Evolutionary conservation across 2,113 vertebrate genomes (phyloP), one percentile per base, ranked within the genome.

Genomic region (Rana temporaria): DNA sequence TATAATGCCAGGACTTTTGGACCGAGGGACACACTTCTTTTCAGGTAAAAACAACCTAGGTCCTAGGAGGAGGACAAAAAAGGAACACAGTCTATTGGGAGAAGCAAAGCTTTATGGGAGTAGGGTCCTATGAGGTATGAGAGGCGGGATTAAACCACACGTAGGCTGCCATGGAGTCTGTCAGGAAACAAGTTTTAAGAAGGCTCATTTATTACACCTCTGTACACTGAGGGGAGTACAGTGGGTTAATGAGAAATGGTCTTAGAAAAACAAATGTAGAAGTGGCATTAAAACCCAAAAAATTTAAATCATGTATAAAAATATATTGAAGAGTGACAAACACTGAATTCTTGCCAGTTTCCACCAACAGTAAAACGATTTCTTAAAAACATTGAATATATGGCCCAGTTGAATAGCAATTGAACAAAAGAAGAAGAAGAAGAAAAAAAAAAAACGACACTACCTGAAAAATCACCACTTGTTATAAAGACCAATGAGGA

Each of bases 151-250:
- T n/a, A n/a, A n/a, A n/a, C n/a, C n/a, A n/a, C n/a, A n/a, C n/a
- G n/a, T n/a, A n/a, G n/a, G n/a, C n/a, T n/a, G n/a, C n/a, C n/a
- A n/a, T n/a, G n/a, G n/a, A n/a, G n/a, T n/a, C n/a, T n/a, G n/a
- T n/a, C n/a, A 38, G 34, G 7, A 42, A 52, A 19, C 18, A 70
- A 38, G 14, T 74, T 64, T 72, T 86, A 89, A 72, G 90, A 93
- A 93, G 90, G 69, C 72, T 84, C 78, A 85, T 94, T 94, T 95
- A 94, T 93, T 93, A 93, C 93, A 91, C 89, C 73, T 89, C 87
- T 91, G 90, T 92, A 90, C 89, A 89, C 83, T 4, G 4, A 59
- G 90, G 88, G 86, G 85, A 86, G 88, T 89, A 91, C 84, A 87
- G 91, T 84, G 88, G 88, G 89, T 87, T 89, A 85, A 86, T 60